phyloP scores from a whole-genome alignment of 2,888 invertebrate genomes.

The Timema podura region DNA sequence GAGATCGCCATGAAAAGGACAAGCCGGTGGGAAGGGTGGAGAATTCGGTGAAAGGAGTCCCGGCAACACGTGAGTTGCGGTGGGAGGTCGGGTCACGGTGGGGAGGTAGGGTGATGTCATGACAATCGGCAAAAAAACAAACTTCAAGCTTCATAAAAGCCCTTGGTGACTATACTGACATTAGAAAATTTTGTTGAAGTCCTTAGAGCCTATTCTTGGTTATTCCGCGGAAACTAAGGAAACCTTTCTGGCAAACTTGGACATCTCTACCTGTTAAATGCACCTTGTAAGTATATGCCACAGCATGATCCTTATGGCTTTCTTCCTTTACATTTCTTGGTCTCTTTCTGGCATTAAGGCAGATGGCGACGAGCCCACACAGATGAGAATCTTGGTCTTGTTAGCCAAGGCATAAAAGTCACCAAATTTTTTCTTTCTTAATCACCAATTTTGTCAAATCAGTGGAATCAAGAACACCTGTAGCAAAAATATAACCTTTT shows the following conservation, averaged over 20 bases:
- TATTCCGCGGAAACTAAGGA: not conserved
- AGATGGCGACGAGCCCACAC: not conserved
- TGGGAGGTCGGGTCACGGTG: too few species aligned
- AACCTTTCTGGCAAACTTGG: not conserved
- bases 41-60: too few species aligned
- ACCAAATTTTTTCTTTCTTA: not conserved
- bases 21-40: too few species aligned
- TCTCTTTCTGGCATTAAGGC: not conserved
- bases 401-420: not conserved
- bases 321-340: not conserved
- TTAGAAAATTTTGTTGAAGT: not conserved
- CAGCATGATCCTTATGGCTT: not conserved
- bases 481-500: not conserved
- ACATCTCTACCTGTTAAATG: not conserved
- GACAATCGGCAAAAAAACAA: too few species aligned
- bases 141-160: too few species aligned
- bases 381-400: not conserved
- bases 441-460: not conserved
- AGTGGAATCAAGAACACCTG: not conserved
- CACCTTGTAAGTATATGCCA: not conserved
- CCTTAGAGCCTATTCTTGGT: not conserved
- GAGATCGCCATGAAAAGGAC: too few species aligned
- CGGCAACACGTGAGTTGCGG: too few species aligned
- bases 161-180: conserved; percentile 7
- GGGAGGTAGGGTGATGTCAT: too few species aligned